Conservation (phyloP, 2,113 vertebrate genomes). For the Melanerpes formicivorus region DNA sequence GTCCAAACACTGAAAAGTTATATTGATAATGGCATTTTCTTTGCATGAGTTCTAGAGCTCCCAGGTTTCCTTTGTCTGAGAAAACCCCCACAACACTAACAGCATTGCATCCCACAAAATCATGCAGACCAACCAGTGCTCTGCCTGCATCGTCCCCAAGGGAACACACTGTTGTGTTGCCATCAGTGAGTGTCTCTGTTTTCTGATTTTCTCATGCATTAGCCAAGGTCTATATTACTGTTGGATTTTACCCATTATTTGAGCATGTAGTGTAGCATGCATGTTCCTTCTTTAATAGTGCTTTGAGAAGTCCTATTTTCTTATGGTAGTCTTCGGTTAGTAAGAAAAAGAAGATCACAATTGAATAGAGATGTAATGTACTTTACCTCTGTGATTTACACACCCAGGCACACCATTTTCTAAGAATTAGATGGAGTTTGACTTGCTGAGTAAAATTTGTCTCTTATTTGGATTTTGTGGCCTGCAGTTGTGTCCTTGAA, state of each 20-base stretch:
- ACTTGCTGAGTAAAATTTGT: background rate
- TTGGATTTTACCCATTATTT: constrained; percentile 1
- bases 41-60: constrained; percentile 54
- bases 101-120: constrained; percentile 32
- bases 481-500: background rate
- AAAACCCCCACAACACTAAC: background rate
- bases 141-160: background rate
- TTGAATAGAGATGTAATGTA: background rate
- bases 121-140: background rate
- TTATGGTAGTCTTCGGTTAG: background rate
- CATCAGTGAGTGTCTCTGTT: constrained; percentile 31
- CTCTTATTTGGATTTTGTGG: background rate
- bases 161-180: background rate
- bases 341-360: background rate
- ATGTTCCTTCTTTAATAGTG: background rate
- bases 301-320: background rate
- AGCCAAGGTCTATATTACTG: constrained; percentile 10
- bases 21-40: constrained; percentile 60
- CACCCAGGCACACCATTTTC: background rate
- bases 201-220: constrained; percentile 20
- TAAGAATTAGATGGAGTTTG: background rate
- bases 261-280: background rate
- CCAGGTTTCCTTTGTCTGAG: constrained; percentile 49
- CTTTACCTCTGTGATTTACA: background rate
- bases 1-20: constrained; percentile 42